Evolutionary conservation across 2,113 vertebrate species (phyloP).

Genomic region (Entelurus aequoreus): DNA sequence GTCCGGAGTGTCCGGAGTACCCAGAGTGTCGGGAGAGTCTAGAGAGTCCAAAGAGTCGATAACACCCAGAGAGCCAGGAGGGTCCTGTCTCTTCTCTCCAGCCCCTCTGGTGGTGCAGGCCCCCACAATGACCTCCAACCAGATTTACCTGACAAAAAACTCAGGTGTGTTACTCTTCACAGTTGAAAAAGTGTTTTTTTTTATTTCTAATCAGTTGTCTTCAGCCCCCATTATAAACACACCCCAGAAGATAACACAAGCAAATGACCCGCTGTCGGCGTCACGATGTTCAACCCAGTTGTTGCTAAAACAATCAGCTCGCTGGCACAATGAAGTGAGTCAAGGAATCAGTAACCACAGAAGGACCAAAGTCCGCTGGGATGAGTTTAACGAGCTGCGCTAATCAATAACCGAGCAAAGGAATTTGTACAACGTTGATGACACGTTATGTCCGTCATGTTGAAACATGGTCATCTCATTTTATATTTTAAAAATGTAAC

Average conservation of each 20-base stretch:
- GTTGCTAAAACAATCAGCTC: not conserved
- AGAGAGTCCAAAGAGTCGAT: too few species aligned
- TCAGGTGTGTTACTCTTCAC: conserved; percentile 21
- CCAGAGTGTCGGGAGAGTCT: too few species aligned
- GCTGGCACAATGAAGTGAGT: not conserved
- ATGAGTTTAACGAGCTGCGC: not conserved
- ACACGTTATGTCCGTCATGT: not conserved
- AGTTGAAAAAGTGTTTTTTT: not conserved
- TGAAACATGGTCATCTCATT: too few species aligned
- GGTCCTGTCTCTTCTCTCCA: too few species aligned
- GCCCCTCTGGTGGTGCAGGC: too few species aligned
- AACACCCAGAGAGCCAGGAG: too few species aligned
- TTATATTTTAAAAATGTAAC: too few species aligned
- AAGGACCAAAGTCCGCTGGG: conserved; percentile 34
- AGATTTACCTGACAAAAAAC: conserved; percentile 20
- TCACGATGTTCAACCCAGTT: not conserved
- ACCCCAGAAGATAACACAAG: not conserved
- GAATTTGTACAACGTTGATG: not conserved
- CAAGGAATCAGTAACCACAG: conserved; percentile 50
- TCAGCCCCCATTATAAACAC: not conserved
- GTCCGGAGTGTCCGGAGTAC: too few species aligned
- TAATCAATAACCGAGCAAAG: conserved; percentile 50
- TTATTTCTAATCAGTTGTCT: not conserved
- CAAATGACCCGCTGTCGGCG: too few species aligned
- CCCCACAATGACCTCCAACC: conserved; percentile 7